Percentiles rank a stretch among this genome's conserved stretches.
These are phyloP conservation scores for Brenthis ino DNA, from an alignment of 2,888 invertebrate genomes.

Conservation along the genomic window DNA sequence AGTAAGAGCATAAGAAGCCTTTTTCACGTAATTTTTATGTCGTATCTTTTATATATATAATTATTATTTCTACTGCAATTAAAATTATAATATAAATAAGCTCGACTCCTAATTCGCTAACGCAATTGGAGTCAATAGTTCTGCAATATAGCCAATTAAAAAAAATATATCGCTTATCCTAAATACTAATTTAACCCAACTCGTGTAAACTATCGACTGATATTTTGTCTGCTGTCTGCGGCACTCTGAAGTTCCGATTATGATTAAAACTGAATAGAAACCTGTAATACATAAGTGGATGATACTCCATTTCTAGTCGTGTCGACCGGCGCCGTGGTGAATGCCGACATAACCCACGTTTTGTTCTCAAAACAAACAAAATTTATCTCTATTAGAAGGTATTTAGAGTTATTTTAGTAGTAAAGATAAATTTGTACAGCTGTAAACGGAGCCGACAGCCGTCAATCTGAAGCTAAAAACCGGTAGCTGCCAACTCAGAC, in stretches of 20 bases:
- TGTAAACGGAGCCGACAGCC: slow-evolving; percentile 79
- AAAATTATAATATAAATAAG: too few species aligned
- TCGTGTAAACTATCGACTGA: too few species aligned
- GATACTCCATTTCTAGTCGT: slow-evolving; percentile 77
- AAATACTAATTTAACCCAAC: too few species aligned
- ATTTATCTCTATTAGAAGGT: slow-evolving; percentile 44
- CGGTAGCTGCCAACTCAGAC: slow-evolving; percentile 77
- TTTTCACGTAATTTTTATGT: too few species aligned
- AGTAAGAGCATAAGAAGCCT: too few species aligned
- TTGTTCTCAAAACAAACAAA: slow-evolving; percentile 39
- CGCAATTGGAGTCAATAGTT: too few species aligned
- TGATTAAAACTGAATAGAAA: slow-evolving; percentile 77
- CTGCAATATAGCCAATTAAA: too few species aligned
- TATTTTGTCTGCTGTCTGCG: too few species aligned
- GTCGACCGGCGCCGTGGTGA: slow-evolving; percentile 76
- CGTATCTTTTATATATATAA: too few species aligned
- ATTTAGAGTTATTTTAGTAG: slow-evolving; percentile 39
- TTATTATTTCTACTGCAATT: too few species aligned
- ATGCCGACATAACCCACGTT: slow-evolving; percentile 53
- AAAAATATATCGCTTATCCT: too few species aligned
- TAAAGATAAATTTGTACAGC: slow-evolving; percentile 52
- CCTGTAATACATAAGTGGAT: slow-evolving; percentile 79
- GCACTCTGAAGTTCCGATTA: slow-evolving; percentile 61
- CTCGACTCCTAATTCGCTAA: too few species aligned
- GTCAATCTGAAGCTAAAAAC: slow-evolving; percentile 81